Conservation (phyloP, 2,113 vertebrate genomes). For the Phalacrocorax pelagicus region DNA sequence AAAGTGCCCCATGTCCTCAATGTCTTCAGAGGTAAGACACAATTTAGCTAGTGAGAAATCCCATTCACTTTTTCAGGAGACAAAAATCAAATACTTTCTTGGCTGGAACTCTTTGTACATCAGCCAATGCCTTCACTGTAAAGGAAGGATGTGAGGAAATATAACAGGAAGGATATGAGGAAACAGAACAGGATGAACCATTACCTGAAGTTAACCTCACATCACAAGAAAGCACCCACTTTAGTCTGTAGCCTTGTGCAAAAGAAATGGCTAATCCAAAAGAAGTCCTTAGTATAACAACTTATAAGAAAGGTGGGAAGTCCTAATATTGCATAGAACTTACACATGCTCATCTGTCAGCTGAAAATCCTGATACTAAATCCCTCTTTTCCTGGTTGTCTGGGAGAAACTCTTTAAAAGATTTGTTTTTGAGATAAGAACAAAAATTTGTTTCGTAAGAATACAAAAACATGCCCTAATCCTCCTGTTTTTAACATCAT, state of each 20-base stretch:
- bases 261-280: background rate
- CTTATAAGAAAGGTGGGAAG: background rate
- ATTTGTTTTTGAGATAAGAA: background rate
- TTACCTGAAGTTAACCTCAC: background rate
- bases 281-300: background rate
- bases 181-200: background rate
- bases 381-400: background rate
- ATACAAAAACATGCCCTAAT: background rate
- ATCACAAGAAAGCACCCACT: background rate
- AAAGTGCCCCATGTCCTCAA: fast-evolving
- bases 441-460: background rate
- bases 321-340: background rate
- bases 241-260: background rate
- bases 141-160: background rate
- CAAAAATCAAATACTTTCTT: background rate
- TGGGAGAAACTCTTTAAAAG: background rate
- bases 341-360: background rate
- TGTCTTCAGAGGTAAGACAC: background rate
- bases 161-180: background rate
- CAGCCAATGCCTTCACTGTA: background rate
- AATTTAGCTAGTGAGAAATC: background rate
- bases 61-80: background rate
- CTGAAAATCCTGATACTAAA: background rate
- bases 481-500: background rate
- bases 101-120: background rate